Base-by-base conservation (phyloP, 30 jellyfish, hydroid and myxozoan species). In the Aurelia aurita region DNA sequence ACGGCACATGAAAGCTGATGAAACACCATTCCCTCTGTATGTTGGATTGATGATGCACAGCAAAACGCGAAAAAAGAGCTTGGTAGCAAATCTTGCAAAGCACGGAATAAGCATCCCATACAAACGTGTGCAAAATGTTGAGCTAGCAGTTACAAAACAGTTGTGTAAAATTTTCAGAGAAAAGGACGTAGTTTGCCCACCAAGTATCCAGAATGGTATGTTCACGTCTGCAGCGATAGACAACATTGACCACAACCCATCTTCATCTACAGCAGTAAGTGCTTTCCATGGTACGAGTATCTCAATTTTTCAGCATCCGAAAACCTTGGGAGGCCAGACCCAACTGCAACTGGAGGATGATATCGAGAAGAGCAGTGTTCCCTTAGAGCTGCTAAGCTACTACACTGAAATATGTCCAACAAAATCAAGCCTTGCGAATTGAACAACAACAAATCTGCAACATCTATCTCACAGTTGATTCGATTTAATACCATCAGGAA, bases 271-370 rank as follows among this genome's bases (percentile, higher is more conserved):
- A 26, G 89, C 89, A 13, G 22, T 25, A 9, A 45, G 22, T 27
- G 68, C 89, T 58, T 78, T 78, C 67, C 89, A 78, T 29, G 89
- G 89, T 59, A 78, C 89, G 28, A 61, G 70, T 45, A 78, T 60
- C 22, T 78, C 89, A 60, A 39, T 78, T 21, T 60, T 78, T 31
- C 80, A 60, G 32, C 89, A 78, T 62, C 79, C 69, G 54, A 23
- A 55, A 58, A 58, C 73, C 20, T 25, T 27, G 34, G 58, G 5
- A 27, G 81, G 21, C 12, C 65, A 22, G 29, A 23, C 34, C 34
- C 34, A 20, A 65, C 45, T 65, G 14, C 1, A 27, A 3, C 77
- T 65, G 19, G 77, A 65, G 45, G 23, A 39, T 23, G 77, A 39
- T 31, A 65, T 65, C 34, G 77, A 65, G 55, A 53, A 65, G 35